Conservation (phyloP, 2,797 vertebrate genomes). For the Poecile montanus region DNA sequence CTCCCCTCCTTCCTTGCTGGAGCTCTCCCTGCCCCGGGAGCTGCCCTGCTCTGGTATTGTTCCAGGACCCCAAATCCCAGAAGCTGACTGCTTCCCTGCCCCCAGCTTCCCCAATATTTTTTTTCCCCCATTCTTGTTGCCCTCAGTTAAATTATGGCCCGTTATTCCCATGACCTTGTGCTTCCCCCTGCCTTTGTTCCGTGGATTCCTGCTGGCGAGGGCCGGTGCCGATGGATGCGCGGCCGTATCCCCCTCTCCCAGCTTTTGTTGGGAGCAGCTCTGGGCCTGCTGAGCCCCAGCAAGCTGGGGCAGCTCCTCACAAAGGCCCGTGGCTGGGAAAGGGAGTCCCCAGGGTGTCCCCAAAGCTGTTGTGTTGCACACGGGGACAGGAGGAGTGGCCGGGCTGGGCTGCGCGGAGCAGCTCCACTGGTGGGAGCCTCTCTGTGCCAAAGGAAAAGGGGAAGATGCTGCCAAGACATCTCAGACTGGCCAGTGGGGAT, state of each 20-base stretch:
- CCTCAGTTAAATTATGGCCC: conserved; percentile 4
- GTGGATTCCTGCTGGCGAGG: conserved; percentile 20
- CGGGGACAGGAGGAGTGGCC: not conserved
- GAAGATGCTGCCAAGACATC: not conserved
- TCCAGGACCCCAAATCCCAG: not conserved
- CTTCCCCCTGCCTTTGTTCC: conserved; percentile 57
- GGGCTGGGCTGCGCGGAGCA: not conserved
- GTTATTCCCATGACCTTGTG: conserved; percentile 69
- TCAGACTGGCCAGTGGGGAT: not conserved
- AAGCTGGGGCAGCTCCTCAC: not conserved
- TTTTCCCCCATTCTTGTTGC: not conserved
- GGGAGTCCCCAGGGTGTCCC: not conserved
- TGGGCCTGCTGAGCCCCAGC: not conserved
- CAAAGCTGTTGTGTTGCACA: not conserved
- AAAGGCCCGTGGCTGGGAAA: not conserved
- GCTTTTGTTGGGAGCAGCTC: conserved; percentile 43
- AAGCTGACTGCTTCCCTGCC: not conserved
- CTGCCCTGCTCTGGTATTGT: not conserved
- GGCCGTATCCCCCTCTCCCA: not conserved
- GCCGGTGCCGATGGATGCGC: not conserved
- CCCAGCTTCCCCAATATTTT: not conserved
- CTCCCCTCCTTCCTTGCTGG: not conserved
- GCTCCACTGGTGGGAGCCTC: not conserved
- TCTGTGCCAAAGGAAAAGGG: not conserved
- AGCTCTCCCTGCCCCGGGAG: not conserved